Evolutionary conservation across 2,888 invertebrate genomes (phyloP).

Genomic region (Athetis lepigone): DNA sequence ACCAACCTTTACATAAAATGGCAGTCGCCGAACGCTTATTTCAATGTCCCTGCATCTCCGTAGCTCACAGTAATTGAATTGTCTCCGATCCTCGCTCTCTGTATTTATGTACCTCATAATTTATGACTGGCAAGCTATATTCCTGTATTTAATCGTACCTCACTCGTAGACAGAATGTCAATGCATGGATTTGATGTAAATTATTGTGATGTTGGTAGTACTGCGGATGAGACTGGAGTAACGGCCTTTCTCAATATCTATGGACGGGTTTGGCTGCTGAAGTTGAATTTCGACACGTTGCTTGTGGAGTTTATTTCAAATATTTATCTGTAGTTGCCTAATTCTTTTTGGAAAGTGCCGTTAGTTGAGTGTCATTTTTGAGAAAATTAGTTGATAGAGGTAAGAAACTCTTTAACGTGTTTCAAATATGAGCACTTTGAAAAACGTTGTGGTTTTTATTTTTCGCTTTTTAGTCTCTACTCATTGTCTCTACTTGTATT

Average conservation of each 20-base stretch:
- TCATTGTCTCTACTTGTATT: no score
- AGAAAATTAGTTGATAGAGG: neutral
- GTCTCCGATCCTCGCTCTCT: conserved; percentile 53
- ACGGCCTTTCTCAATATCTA: no score
- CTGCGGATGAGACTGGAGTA: conserved; percentile 3
- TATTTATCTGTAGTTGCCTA: no score
- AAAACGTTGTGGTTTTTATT: no score
- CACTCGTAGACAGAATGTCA: conserved; percentile 57
- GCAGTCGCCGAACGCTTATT: conserved; percentile 49
- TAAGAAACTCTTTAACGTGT: no score
- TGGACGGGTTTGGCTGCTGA: no score
- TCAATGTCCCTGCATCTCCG: conserved; percentile 57
- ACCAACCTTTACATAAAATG: conserved; percentile 50
- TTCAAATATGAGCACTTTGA: no score
- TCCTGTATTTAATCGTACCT: conserved; percentile 62
- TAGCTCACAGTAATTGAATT: conserved; percentile 67
- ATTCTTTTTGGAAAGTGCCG: no score
- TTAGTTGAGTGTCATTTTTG: conserved; percentile 1
- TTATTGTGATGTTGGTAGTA: conserved; percentile 47
- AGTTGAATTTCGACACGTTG: no score
- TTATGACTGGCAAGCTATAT: conserved; percentile 47
- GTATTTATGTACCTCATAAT: conserved; percentile 63
- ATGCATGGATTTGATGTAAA: conserved; percentile 49
- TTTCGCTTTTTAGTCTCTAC: no score
- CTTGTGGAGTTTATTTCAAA: no score